Evolutionary conservation across 2,113 vertebrate species (phyloP), one percentile per base, ranked within the genome.

Genomic region (Romanogobio albipinnatus): DNA sequence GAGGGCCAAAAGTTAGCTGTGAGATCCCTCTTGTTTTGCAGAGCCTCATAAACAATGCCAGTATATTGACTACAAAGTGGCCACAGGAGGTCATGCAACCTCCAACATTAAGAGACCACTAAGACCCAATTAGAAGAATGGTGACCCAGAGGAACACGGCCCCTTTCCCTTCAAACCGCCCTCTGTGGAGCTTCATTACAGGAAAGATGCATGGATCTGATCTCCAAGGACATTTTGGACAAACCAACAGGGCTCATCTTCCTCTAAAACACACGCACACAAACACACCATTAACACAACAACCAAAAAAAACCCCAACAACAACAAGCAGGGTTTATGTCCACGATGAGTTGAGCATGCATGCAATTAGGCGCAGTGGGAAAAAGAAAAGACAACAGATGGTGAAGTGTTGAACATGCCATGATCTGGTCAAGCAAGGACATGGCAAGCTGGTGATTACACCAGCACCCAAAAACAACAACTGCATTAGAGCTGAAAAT

Each of bases 31-130:
- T 86, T 88, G 90, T 88, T 90, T 90, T 83, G 79, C 17, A 14
- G 0, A 33, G 88, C 87, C 89, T 90, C 68, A 64, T 66, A 49
- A 71, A 76, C 85, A 84, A 89, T 87, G 83, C 89, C 90, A 92
- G 87, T 90, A 92, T 91, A 92, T 87, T 87, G 88, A 90, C 86
- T 91, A 89, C 88, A 91, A 93, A 94, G 91, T 93, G 91, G 92
- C 92, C 92, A 92, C 91, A 89, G 89, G 92, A 94, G 93, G 91
- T 93, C 90, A 75, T 79, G 81, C 51, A 85, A 88, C 86, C 90
- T 89, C 86, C 70, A 62, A 87, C 86, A 90, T 90, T 90, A 93
- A 92, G 87, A 76, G 64, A 84, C 89, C 88, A 87, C 91, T 91
- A 90, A 90, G 84, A 89, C 90, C 91, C 93, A 94, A 94, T 94